Evolutionary conservation across 2,797 vertebrate species (phyloP), one percentile per base, ranked within the genome.

Genomic region (Coregonus sp.): DNA sequence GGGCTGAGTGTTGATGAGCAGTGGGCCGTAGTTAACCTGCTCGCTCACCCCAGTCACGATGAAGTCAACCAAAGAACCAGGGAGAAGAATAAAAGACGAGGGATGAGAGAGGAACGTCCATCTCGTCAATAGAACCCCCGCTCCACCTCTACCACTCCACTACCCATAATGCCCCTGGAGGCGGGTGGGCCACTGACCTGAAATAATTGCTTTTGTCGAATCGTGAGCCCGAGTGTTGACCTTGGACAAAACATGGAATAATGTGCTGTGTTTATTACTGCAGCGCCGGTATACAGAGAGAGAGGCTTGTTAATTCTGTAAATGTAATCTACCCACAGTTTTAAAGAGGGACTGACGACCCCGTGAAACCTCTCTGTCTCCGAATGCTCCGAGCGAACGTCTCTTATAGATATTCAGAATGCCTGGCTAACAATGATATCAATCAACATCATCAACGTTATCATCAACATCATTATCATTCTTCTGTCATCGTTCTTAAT

Each of bases 191-290:
- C 81, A 72, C 81, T 87, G 80, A 88, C 78, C 86, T 80, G 86
- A 79, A 87, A 86, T 85, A 88, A 89, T 85, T 86, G 85, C 84
- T 83, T 88, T 84, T 82, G 79, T 86, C 69, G 75, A 75, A 74
- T 75, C 61, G 70, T 63, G 50, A 73, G 76, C 78, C 72, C n/a
- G 47, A 35, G 72, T 37, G 74, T 80, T 79, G 78, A 85, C 81
- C 82, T 86, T 56, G 59, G 77, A 84, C 74, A 80, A 80, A 86
- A 81, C 74, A 66, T 75, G 20, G 37, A 66, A 61, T 51, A 79
- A 66, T n/a, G 14, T 61, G 4, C 31, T 37, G 75, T 16, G 1
- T 80, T 75, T 72, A 74, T 76, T 73, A 75, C 47, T 72, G 69
- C 20, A 65, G 20, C 51, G 61, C 18, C 47, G 65, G 9, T 74